Base-by-base conservation (phyloP, 2,113 vertebrate species). In the Larimichthys polyactis region DNA sequence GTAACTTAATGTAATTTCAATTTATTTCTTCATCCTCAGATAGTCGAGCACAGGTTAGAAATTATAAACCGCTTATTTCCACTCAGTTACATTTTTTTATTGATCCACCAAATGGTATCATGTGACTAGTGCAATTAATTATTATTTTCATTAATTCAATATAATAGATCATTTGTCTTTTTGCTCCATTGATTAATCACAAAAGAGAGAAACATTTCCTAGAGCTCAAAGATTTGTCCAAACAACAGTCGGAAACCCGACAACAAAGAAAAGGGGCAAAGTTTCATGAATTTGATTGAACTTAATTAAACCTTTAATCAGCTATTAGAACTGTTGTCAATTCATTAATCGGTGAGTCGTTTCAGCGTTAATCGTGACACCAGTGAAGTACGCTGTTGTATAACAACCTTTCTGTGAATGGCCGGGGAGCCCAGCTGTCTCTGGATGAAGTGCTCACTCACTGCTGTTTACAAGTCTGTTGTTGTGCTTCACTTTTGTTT, bases 391-490 rank as follows among this genome's bases (percentile, higher is more conserved):
- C 4, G 8, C 60, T 40, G 57, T 15, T 68, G 58, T 11, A 16
- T 19, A 4, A 66, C 52, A 60, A 0, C 0, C 57, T 22, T 12
- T 52, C 17, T 59, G 49, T 75, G 80, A 81, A 71, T 86, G 83
- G 72, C 64, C 22, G 22, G 9, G 14, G 16, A 51, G 70, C 46
- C 48, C 75, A 76, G 78, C 78, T 76, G 75, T 67, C 71, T 63
- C 67, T 58, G 29, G 46, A 49, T 22, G 44, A 32, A 57, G 58
- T 27, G 4, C 52, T 67, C 48, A 9, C 73, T 66, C 60, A 0
- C 70, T 75, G 79, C 59, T 80, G 81, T 71, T 80, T 44, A 66
- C 74, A 63, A 49, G 36, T 16, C 80, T 79, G 52, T 60, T 69
- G 24, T 49, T 46, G 43, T 29, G 17, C 75, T 20, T 60, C n/a